A percentile compares a stretch with the other conserved stretches of the same genome.
Conservation (phyloP, 2,888 invertebrate species). For the Athripsodes cinereus region DNA sequence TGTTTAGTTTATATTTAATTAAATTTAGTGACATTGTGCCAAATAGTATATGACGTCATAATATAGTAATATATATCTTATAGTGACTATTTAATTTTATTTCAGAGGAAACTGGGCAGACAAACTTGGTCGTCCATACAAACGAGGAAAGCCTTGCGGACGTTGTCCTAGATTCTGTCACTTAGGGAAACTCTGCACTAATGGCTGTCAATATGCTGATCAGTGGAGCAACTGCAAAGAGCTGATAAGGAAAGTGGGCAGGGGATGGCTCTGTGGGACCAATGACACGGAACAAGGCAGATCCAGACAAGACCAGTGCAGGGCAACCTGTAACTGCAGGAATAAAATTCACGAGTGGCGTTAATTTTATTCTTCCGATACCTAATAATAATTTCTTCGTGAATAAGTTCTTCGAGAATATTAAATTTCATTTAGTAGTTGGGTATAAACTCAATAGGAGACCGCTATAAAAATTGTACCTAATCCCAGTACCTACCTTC, state of each 20-base stretch:
- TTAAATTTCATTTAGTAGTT: too few species aligned
- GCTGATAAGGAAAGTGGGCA: constrained; percentile 49
- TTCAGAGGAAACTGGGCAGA: constrained; percentile 64
- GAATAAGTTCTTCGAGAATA: too few species aligned
- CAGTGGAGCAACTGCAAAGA: constrained; percentile 68
- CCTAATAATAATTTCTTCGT: too few species aligned
- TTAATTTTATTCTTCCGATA: constrained; percentile 10
- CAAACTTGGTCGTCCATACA: constrained; percentile 61
- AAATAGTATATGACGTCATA: too few species aligned
- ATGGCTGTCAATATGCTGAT: constrained; percentile 63
- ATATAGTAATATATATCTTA: too few species aligned
- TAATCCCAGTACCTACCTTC: too few species aligned
- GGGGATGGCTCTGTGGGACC: constrained; percentile 55
- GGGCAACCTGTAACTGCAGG: constrained; percentile 67
- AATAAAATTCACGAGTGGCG: constrained; percentile 44
- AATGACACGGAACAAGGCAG: constrained; percentile 44
- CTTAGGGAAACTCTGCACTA: constrained; percentile 63
- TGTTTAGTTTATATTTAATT: too few species aligned
- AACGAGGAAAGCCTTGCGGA: constrained; percentile 57
- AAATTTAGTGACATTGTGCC: too few species aligned
- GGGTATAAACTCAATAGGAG: too few species aligned
- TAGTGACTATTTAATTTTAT: constrained; percentile 28
- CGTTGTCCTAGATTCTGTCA: constrained; percentile 60
- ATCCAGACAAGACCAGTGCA: constrained; percentile 51
- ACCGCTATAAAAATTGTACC: too few species aligned